Conservation (phyloP, 2,797 vertebrate genomes). For the Ctenosaura bakeri region DNA sequence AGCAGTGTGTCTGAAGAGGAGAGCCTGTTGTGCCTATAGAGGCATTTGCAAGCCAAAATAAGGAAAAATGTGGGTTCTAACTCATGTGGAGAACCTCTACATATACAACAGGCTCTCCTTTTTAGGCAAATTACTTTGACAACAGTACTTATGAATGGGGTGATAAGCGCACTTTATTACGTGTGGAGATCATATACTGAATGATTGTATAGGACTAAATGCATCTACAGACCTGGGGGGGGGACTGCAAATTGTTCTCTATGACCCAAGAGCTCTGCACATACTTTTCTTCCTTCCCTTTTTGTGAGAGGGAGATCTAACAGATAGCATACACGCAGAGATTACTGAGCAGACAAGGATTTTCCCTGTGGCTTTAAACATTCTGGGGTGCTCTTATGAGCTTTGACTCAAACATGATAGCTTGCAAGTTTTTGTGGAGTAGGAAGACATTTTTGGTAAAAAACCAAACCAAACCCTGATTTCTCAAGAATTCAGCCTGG, state of each 20-base stretch:
- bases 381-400: background rate
- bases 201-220: too few relatives aligned
- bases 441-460: background rate
- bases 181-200: too few relatives aligned
- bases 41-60: too few relatives aligned
- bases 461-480: background rate
- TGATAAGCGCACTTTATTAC: too few relatives aligned
- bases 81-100: too few relatives aligned
- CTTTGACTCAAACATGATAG: background rate
- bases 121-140: too few relatives aligned
- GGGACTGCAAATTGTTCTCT: background rate
- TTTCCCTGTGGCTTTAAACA: background rate
- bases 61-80: too few relatives aligned
- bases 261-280: background rate
- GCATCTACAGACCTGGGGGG: background rate
- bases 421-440: background rate
- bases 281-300: background rate
- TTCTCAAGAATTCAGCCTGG: background rate
- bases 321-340: background rate
- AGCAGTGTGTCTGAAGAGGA: too few relatives aligned
- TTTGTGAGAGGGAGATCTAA: background rate
- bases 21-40: too few relatives aligned
- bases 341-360: background rate
- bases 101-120: too few relatives aligned
- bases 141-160: too few relatives aligned